Evolutionary conservation across 1,140 invertebrate species (phyloP), one percentile per base, ranked within the genome.

Genomic region (Dysdera silvatica): DNA sequence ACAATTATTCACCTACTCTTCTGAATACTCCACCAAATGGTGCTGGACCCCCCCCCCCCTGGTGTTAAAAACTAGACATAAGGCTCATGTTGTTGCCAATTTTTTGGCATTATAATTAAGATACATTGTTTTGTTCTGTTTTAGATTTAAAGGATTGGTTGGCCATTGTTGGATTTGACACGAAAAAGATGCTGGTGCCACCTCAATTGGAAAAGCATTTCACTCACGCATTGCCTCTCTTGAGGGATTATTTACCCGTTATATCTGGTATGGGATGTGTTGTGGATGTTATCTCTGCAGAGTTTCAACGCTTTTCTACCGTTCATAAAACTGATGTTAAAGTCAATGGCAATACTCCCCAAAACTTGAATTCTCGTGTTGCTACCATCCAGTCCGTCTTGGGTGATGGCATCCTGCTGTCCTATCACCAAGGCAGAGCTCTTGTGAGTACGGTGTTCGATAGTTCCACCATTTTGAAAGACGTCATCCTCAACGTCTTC

Each of bases 401-500:
- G 64, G 91, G 91, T n/a, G 84, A 87, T 71, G 90, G 91, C 6
- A 91, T 96, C 57, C 78, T 95, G 0, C 84, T 95, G 0, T 93
- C 91, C 0, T 81, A 88, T 88, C 7, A 71, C 66, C 45, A 73
- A 71, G 7, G 69, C 69, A 28, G 67, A 71, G 29, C 74, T 67
- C 67, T 66, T 70, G 49, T 73, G 60, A 52, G 71, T 73, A 63
- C 59, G 71, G 51, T 76, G 71, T n/a, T 35, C 26, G 86, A 87
- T 0, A 88, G 90, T 0, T 91, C 91, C 73, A 88, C 16, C 90
- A 93, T 67, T 88, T 90, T 68, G 70, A 80, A 85, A n/a, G 91
- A 94, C 74, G 91, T 95, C 0, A 90, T 94, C 70, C 93, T 89
- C 0, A 90, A 90, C 2, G 89, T 98, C 0, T 90, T 98, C 72